phyloP scores from a whole-genome alignment of 2,888 invertebrate species.

The Lithophane leautieri region DNA sequence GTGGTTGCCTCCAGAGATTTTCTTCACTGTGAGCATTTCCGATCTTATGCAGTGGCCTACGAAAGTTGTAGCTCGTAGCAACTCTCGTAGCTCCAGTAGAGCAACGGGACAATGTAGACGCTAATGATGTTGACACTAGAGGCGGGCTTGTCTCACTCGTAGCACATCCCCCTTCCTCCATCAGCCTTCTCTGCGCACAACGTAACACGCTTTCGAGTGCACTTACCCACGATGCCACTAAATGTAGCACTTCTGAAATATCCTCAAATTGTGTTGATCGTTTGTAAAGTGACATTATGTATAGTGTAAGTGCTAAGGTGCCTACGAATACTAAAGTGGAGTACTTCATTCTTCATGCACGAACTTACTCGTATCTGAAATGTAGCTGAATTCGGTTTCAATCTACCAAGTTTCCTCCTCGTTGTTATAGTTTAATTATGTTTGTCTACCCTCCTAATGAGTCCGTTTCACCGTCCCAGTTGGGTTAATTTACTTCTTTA shows the following conservation, averaged over 20 bases:
- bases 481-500: slow-evolving; percentile 57
- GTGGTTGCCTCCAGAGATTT: slow-evolving; percentile 3
- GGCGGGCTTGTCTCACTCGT: slow-evolving; percentile 75
- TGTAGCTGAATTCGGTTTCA: slow-evolving; percentile 36
- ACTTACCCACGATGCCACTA: slow-evolving; percentile 74
- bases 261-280: slow-evolving; percentile 74
- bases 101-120: slow-evolving; percentile 78
- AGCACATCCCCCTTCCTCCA: slow-evolving; percentile 69
- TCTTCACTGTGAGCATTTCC: slow-evolving; percentile 18
- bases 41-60: slow-evolving; percentile 56
- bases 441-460: slow-evolving; percentile 61
- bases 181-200: slow-evolving; percentile 58
- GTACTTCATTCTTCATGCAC: slow-evolving; percentile 26
- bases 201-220: slow-evolving; percentile 72
- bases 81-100: slow-evolving; percentile 78
- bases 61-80: slow-evolving; percentile 74
- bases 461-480: slow-evolving; percentile 45
- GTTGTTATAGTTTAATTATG: slow-evolving; percentile 60
- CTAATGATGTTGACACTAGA: slow-evolving; percentile 89
- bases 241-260: slow-evolving; percentile 75
- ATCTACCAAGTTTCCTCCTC: slow-evolving; percentile 34
- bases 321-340: slow-evolving; percentile 18
- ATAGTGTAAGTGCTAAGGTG: slow-evolving; percentile 21
- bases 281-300: slow-evolving; percentile 45
- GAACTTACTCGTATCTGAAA: slow-evolving; percentile 17